These are phyloP conservation scores for Sardina pilchardus DNA, from an alignment of 2,113 vertebrate genomes.

Conservation along the genomic window DNA sequence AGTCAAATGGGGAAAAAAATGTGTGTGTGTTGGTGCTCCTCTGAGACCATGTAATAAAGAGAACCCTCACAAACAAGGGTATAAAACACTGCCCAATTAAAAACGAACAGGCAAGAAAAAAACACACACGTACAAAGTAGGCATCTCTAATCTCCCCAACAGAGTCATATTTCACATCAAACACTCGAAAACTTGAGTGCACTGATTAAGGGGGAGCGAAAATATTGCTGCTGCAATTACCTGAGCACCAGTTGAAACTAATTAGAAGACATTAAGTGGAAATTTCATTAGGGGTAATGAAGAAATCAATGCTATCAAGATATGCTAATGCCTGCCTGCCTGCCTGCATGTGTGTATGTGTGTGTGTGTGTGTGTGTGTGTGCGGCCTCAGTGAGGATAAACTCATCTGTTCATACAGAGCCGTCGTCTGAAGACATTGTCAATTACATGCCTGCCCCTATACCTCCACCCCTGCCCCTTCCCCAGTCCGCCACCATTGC, in stretches of 20 bases:
- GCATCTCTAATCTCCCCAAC: constrained; percentile 14
- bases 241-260: constrained; percentile 70
- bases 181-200: constrained; percentile 50
- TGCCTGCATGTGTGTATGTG: background rate
- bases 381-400: constrained; percentile 60
- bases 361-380: too few species aligned
- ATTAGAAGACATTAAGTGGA: constrained; percentile 76
- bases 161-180: constrained; percentile 53
- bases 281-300: constrained; percentile 76
- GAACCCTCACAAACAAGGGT: background rate
- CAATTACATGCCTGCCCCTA: constrained; percentile 57
- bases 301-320: constrained; percentile 77
- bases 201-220: constrained; percentile 56
- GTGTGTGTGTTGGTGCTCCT: background rate
- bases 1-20: background rate
- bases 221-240: constrained; percentile 65
- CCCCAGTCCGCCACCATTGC: constrained; percentile 42
- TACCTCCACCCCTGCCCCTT: background rate
- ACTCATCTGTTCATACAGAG: constrained; percentile 63
- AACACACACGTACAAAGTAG: background rate
- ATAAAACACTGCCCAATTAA: background rate
- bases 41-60: background rate
- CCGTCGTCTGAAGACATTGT: constrained; percentile 53
- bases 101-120: background rate
- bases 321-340: constrained; percentile 70